Evolutionary conservation across 2,888 invertebrate species (phyloP).

Genomic region (Cephus nigrinus): DNA sequence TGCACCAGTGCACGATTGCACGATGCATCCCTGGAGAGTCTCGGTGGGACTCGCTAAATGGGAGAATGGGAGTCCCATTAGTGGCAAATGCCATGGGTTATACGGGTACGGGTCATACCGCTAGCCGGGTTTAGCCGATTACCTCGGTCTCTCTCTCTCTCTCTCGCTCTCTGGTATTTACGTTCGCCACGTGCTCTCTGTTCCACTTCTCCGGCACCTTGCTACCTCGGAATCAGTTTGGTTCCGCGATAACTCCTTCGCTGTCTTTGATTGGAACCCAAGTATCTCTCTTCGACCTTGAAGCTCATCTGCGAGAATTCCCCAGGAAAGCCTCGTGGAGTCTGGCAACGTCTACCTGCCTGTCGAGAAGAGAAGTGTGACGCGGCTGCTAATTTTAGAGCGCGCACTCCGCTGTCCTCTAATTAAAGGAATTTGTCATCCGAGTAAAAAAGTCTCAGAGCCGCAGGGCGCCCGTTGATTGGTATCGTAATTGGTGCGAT

Average conservation of each 20-base stretch:
- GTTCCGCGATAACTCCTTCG: too few species aligned
- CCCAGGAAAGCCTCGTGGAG: too few species aligned
- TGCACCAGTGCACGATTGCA: conserved; percentile 28
- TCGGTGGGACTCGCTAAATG: conserved; percentile 53
- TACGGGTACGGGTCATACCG: conserved; percentile 27
- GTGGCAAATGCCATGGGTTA: conserved; percentile 47
- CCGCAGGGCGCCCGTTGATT: conserved; percentile 52
- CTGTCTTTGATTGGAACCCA: too few species aligned
- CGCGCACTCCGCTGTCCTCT: conserved; percentile 51
- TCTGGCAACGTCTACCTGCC: too few species aligned
- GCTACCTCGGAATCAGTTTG: too few species aligned
- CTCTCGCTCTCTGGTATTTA: too few species aligned
- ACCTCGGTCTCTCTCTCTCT: too few species aligned
- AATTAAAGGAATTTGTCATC: conserved; percentile 65
- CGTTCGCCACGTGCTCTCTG: too few species aligned
- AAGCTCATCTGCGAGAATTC: too few species aligned
- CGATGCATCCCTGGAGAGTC: conserved; percentile 54
- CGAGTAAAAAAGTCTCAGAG: conserved; percentile 52
- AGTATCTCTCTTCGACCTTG: too few species aligned
- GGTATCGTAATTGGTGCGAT: conserved; percentile 62
- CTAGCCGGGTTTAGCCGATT: conserved; percentile 24
- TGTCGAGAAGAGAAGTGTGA: too few species aligned
- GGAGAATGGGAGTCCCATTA: conserved; percentile 61
- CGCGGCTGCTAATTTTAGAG: conserved; percentile 35
- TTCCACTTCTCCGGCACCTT: too few species aligned